Evolutionary conservation across 2,797 vertebrate genomes (phyloP).

Genomic region (Gymnopithys bicolor): DNA sequence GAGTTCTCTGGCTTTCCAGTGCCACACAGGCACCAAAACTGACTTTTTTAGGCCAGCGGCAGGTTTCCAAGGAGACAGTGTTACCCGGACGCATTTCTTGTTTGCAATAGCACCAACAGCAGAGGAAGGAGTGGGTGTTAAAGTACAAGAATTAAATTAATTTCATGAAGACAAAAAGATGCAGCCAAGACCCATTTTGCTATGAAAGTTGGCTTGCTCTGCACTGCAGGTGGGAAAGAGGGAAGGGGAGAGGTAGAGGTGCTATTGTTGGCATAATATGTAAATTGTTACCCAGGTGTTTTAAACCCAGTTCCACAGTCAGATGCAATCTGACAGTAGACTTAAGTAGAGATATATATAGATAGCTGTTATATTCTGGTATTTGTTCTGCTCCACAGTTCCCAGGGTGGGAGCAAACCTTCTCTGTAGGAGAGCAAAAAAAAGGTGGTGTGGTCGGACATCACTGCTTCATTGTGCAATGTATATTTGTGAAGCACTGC

Average conservation of each 20-base stretch:
- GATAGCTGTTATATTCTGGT: neutral
- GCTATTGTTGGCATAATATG: neutral
- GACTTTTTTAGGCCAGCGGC: neutral
- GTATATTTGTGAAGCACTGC: neutral
- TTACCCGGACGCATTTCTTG: neutral
- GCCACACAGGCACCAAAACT: neutral
- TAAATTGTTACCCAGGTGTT: constrained; percentile 21
- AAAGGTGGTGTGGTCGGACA: neutral
- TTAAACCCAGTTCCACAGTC: neutral
- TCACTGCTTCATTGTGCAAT: neutral
- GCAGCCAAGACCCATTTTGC: neutral
- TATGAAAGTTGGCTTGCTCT: neutral
- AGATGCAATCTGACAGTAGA: neutral
- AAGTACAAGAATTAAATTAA: neutral
- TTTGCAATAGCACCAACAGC: neutral
- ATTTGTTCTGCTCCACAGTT: neutral
- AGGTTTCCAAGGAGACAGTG: constrained; percentile 9
- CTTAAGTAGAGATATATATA: neutral
- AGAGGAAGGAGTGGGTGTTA: constrained; percentile 16
- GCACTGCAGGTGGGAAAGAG: neutral
- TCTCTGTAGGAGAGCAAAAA: neutral
- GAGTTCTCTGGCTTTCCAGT: neutral
- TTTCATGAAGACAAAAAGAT: neutral
- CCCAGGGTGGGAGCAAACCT: neutral
- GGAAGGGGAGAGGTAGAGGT: neutral